Percentiles rank a stretch among this genome's conserved stretches.
Conservation (phyloP, 2,888 invertebrate species). For the Celastrina argiolus region DNA sequence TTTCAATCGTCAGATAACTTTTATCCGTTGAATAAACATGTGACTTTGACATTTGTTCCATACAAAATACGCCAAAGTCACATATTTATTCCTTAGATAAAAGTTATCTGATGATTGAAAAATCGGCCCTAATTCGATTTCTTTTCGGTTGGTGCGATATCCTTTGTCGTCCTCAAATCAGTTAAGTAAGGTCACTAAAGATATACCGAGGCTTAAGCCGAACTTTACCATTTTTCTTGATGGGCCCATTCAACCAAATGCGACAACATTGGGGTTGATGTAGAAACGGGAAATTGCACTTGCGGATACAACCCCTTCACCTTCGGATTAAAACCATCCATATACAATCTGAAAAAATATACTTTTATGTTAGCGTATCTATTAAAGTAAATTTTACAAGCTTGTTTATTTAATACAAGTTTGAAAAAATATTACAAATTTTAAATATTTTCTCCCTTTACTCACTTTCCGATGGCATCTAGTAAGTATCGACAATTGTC, state of each 20-base stretch:
- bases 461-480: conserved; percentile 65
- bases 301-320: conserved; percentile 85
- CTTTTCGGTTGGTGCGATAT: no score
- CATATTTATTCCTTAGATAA: no score
- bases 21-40: no score
- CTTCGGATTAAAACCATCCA: conserved; percentile 84
- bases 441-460: neutral
- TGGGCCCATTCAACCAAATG: conserved; percentile 92
- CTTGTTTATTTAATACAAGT: neutral
- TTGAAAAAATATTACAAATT: neutral
- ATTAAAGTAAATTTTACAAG: neutral
- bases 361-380: neutral
- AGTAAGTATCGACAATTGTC: conserved; percentile 77
- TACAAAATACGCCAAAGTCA: no score
- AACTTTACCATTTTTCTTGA: conserved; percentile 77
- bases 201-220: no score
- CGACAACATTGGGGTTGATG: conserved; percentile 89
- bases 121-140: no score
- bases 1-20: no score
- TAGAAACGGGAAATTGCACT: conserved; percentile 88
- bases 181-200: no score
- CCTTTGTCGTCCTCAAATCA: no score
- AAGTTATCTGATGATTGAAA: no score
- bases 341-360: conserved; percentile 79
- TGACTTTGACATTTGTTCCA: no score